Percentiles rank a stretch among this genome's conserved stretches.
These are phyloP conservation scores for Babyrousa celebensis DNA, from an alignment of 2,797 vertebrate species.

Conservation along the genomic window DNA sequence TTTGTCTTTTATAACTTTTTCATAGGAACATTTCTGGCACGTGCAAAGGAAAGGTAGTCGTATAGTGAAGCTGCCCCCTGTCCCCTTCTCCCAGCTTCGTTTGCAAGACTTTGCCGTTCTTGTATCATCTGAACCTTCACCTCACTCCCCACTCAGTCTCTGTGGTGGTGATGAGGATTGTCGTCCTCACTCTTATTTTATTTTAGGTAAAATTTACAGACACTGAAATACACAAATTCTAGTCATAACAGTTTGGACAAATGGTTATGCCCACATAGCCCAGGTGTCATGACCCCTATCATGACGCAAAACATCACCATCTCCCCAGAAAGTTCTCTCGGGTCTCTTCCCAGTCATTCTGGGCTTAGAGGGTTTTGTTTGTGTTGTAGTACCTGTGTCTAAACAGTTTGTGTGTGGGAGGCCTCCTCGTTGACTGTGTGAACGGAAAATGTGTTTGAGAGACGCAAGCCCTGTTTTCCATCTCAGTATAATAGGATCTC, in stretches of 20 bases:
- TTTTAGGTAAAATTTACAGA: neutral
- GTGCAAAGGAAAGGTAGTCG: neutral
- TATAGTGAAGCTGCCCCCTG: neutral
- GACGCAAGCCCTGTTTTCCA: neutral
- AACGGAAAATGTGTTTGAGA: neutral
- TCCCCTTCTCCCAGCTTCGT: neutral
- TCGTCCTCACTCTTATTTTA: neutral
- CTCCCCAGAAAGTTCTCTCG: neutral
- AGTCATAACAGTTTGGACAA: neutral
- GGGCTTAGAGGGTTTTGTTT: neutral
- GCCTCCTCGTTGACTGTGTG: neutral
- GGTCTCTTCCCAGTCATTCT: neutral
- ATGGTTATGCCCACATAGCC: neutral
- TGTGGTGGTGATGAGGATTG: accelerated
- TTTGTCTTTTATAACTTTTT: conserved; percentile 21
- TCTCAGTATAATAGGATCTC: neutral
- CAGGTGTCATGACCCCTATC: neutral
- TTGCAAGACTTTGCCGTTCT: neutral
- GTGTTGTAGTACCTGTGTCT: neutral
- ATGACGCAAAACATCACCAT: neutral
- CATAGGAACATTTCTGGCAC: neutral
- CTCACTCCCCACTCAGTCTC: neutral
- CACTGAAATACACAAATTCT: neutral
- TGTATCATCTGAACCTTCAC: neutral
- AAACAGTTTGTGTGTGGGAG: neutral